These are phyloP conservation scores for Ptychoptera albimana DNA, from an alignment of 2,888 invertebrate genomes.

Conservation along the genomic window DNA sequence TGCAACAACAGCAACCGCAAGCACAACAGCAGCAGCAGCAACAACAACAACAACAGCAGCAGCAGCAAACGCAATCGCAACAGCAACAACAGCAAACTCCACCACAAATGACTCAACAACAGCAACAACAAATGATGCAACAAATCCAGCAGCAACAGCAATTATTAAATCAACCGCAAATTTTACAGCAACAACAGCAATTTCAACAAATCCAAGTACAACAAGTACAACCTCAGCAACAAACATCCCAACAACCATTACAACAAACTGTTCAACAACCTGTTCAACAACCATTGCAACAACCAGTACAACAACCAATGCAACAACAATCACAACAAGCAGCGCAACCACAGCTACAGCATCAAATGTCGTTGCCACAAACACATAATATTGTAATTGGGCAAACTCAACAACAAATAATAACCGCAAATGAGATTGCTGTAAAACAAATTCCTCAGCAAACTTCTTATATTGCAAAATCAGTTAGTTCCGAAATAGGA, in stretches of 20 bases:
- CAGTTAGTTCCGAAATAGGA: too few species aligned
- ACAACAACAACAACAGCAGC: conserved; percentile 13
- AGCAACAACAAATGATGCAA: conserved; percentile 9
- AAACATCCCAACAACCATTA: conserved; percentile 15
- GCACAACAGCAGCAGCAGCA: conserved; percentile 18
- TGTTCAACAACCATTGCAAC: conserved; percentile 7
- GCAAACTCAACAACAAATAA: background rate
- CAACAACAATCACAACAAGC: conserved; percentile 21
- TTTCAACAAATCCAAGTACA: conserved; percentile 15
- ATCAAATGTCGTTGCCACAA: conserved; percentile 2
- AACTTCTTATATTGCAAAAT: conserved; percentile 10
- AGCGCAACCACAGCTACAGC: conserved; percentile 6
- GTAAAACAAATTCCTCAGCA: conserved; percentile 8
- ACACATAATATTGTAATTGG: conserved; percentile 2
- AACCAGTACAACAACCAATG: conserved; percentile 11
- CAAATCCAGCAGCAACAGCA: conserved; percentile 8
- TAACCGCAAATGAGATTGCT: background rate
- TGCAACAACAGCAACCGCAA: conserved; percentile 19
- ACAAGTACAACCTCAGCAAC: conserved; percentile 14
- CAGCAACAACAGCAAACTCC: conserved; percentile 19
- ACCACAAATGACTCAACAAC: conserved; percentile 15
- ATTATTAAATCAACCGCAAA: conserved; percentile 11
- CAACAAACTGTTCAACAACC: conserved; percentile 7
- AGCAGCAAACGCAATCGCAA: conserved; percentile 17
- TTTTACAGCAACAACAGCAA: conserved; percentile 10